These are phyloP conservation scores for Noctua janthe DNA, from an alignment of 2,888 invertebrate species.

Conservation along the genomic window DNA sequence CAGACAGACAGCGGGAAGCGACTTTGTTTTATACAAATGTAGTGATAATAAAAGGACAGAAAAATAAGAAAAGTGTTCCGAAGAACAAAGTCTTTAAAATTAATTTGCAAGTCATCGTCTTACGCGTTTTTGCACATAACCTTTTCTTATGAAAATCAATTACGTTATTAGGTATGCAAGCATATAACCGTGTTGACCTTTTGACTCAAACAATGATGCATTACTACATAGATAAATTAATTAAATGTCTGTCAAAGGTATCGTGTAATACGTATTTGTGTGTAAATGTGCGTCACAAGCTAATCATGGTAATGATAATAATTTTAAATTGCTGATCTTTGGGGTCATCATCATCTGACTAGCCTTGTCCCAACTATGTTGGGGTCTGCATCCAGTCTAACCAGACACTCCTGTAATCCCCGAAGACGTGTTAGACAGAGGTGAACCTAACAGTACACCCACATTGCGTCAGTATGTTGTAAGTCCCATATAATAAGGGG, in stretches of 20 bases:
- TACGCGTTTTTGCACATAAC: not conserved
- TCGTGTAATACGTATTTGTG: not conserved
- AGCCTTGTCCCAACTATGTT: not conserved
- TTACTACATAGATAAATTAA: conserved; percentile 4
- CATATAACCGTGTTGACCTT: not conserved
- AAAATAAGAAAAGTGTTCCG: not conserved
- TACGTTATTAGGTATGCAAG: not conserved
- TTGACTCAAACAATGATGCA: not conserved
- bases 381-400: not conserved
- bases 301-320: not conserved
- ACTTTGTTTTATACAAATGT: too few species aligned
- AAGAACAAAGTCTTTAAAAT: not conserved
- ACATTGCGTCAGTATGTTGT: too few species aligned
- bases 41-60: not conserved
- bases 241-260: not conserved
- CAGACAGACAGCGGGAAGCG: too few species aligned
- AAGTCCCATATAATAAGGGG: too few species aligned
- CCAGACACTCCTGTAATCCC: not conserved
- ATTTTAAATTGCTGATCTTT: not conserved
- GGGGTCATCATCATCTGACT: not conserved
- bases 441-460: too few species aligned
- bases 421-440: too few species aligned
- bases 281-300: conserved; percentile 19
- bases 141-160: conserved; percentile 3
- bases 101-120: not conserved